Percentiles rank a stretch among this genome's conserved stretches.
These are phyloP conservation scores for Microtus montanus DNA, from an alignment of 2,113 vertebrate genomes.

Conservation along the genomic window DNA sequence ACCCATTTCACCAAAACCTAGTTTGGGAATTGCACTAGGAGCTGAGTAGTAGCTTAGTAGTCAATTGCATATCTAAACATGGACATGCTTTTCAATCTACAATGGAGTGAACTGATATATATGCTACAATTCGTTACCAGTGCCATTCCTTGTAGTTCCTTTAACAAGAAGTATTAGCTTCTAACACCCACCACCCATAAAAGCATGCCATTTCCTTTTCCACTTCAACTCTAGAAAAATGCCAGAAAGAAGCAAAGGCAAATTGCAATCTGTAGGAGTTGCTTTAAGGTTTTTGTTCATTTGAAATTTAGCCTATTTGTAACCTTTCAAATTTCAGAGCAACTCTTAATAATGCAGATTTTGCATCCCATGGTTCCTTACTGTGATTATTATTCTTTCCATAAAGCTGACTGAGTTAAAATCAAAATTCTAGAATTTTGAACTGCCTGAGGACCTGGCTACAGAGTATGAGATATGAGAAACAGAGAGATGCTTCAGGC, in stretches of 20 bases:
- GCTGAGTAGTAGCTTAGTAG: not conserved
- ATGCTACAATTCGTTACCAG: not conserved
- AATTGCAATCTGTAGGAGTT: not conserved
- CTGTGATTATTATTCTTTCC: not conserved
- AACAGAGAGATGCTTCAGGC: not conserved
- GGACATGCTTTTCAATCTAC: not conserved
- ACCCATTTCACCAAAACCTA: not conserved
- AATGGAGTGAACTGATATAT: not conserved
- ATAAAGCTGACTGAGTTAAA: not conserved
- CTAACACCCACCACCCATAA: too few species aligned
- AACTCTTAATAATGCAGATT: not conserved
- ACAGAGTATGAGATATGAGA: fast-evolving
- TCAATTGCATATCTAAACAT: not conserved
- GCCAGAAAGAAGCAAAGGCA: not conserved
- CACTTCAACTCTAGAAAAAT: not conserved
- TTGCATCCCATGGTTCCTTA: not conserved
- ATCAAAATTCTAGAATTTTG: not conserved
- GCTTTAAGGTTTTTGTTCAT: not conserved
- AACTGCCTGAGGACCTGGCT: not conserved
- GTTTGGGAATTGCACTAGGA: not conserved
- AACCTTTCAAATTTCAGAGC: not conserved
- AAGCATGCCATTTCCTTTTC: not conserved
- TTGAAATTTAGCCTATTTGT: not conserved
- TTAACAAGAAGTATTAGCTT: not conserved
- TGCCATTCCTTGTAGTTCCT: not conserved